Conservation (phyloP, 1,140 invertebrate genomes). For the Cyrtorhinus lividipennis region DNA sequence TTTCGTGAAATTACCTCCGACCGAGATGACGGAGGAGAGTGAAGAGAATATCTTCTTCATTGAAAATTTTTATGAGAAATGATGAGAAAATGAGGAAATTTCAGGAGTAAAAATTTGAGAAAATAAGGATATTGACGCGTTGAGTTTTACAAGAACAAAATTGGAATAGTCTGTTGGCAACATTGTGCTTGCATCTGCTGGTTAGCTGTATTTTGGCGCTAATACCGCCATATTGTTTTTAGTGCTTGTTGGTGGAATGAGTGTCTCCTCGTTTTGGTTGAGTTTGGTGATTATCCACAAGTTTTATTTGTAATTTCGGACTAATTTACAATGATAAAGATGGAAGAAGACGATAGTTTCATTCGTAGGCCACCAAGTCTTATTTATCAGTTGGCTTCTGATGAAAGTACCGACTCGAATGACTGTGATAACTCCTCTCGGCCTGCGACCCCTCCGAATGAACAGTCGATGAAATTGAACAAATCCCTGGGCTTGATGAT, state of each 20-base stretch:
- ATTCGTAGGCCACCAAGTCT: background rate
- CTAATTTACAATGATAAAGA: background rate
- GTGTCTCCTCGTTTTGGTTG: background rate
- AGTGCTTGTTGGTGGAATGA: too few species aligned
- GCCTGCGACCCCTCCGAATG: conserved; percentile 19
- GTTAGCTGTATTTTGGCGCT: background rate
- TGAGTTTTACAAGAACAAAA: too few species aligned
- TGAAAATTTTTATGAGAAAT: too few species aligned
- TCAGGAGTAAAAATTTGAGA: too few species aligned
- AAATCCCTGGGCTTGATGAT: conserved; percentile 19
- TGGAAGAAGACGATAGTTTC: conserved; percentile 8
- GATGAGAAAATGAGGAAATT: too few species aligned
- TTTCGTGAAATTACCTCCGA: too few species aligned
- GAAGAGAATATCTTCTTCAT: too few species aligned
- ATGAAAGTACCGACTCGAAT: background rate
- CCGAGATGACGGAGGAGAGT: too few species aligned
- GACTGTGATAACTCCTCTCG: conserved; percentile 5
- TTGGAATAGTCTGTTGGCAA: background rate
- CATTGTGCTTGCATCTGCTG: background rate
- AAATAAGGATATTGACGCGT: too few species aligned
- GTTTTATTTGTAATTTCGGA: background rate
- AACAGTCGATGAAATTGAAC: conserved; percentile 14
- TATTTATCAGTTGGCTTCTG: background rate
- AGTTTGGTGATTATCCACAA: background rate
- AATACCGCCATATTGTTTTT: background rate